phyloP scores from a whole-genome alignment of 2,888 invertebrate genomes.

The Ptilodon capucinus region DNA sequence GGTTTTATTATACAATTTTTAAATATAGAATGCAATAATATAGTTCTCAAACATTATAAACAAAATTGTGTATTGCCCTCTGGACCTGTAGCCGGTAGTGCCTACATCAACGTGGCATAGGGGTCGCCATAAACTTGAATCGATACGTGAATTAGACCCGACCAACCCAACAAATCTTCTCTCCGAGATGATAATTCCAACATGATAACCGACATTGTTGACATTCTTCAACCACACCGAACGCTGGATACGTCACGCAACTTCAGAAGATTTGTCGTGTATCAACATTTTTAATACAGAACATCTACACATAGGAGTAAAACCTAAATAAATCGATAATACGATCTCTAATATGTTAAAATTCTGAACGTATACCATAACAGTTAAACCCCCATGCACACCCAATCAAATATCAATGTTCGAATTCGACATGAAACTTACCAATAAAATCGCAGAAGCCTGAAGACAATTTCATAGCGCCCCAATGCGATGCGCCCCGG shows the following conservation, averaged over 20 bases:
- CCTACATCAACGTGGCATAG: slow-evolving; percentile 18
- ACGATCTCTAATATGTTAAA: slow-evolving; percentile 17
- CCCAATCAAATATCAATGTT: slow-evolving; percentile 47
- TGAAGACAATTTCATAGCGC: slow-evolving; percentile 29
- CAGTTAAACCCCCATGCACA: slow-evolving; percentile 55
- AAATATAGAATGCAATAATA: neutral
- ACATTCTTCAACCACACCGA: slow-evolving; percentile 14
- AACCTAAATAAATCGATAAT: slow-evolving; percentile 27
- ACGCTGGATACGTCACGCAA: slow-evolving; percentile 23
- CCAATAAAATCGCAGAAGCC: slow-evolving; percentile 40
- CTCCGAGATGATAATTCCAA: slow-evolving; percentile 13
- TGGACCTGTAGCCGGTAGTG: slow-evolving; percentile 16
- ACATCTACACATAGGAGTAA: slow-evolving; percentile 37
- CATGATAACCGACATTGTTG: slow-evolving; percentile 11
- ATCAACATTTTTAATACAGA: slow-evolving; percentile 23
- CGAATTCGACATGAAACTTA: slow-evolving; percentile 54
- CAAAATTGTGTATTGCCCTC: no score
- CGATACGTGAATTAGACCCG: slow-evolving; percentile 12
- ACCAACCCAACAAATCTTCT: slow-evolving; percentile 38
- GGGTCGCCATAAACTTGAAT: slow-evolving; percentile 12
- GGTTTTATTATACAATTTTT: neutral
- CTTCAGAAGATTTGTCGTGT: slow-evolving; percentile 26
- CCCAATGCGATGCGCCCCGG: slow-evolving; percentile 32
- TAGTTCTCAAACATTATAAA: no score
- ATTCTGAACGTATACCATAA: slow-evolving; percentile 28